Evolutionary conservation across 1,140 invertebrate genomes (phyloP), one percentile per base, ranked within the genome.

Genomic region (Nautilus pompilius): DNA sequence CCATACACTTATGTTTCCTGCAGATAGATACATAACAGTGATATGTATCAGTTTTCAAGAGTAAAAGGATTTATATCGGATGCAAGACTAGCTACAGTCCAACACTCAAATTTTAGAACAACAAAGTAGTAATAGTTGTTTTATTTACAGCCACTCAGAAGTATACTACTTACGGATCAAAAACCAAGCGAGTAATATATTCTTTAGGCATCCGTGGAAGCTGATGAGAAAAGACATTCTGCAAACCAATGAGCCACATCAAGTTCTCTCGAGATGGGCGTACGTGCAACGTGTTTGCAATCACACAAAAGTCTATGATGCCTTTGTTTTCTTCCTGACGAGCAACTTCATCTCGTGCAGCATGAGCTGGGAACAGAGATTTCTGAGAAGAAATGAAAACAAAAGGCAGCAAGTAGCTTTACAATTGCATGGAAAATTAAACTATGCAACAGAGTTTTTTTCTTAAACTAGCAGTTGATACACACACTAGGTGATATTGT

Each of bases 131-230:
- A n/a, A n/a, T n/a, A n/a, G n/a, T n/a, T n/a, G n/a, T n/a, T n/a
- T n/a, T n/a, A n/a, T n/a, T n/a, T n/a, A n/a, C n/a, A n/a, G n/a
- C n/a, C n/a, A n/a, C n/a, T n/a, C n/a, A n/a, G n/a, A 15, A 54
- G 20, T 20, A n/a, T 20, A 36, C 0, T 10, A 77, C 90, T 89
- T 85, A 93, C 88, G 94, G 92, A 85, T 99, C 97, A 84, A 99
- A 99, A 0, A 99, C 92, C 24, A 99, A 81, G 72, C 98, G 88
- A 0, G 94, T 95, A 63, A 99, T 98, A 75, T 99, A 99, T 82
- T 98, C 95, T 71, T 95, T 95, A 0, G 95, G 95, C 96, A 99
- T 99, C 80, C 92, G 87, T 0, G 97, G 95, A 57, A 99, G 83
- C 76, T 99, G 96, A 76, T 94, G 91, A 17, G 93, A 93, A 81